A percentile compares a stretch with the other conserved stretches of the same genome.
phyloP scores from a whole-genome alignment of 2,797 vertebrate species.

The Enoplosus armatus region DNA sequence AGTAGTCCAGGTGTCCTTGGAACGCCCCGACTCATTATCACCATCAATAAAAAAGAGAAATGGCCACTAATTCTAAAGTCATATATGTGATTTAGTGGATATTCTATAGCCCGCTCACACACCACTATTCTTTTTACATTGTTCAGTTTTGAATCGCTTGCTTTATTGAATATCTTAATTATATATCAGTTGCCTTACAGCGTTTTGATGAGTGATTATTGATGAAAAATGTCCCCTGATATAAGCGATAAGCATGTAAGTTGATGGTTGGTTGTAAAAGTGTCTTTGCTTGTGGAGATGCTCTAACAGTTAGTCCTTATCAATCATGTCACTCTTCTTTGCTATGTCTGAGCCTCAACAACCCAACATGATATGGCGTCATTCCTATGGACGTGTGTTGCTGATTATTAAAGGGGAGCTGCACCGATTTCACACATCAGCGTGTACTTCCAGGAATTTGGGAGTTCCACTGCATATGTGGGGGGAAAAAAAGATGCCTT shows the following conservation, averaged over 20 bases:
- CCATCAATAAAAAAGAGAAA: conserved; percentile 66
- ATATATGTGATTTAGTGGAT: conserved; percentile 35
- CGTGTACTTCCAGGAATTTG: too few species aligned
- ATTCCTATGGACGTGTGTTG: too few species aligned
- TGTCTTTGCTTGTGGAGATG: background rate
- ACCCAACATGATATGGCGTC: background rate
- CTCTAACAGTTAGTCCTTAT: background rate
- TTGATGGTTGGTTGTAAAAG: background rate
- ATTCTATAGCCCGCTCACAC: conserved; percentile 3
- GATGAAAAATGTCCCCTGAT: background rate
- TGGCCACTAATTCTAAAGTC: conserved; percentile 40
- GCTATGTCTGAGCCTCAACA: background rate
- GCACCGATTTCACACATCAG: too few species aligned
- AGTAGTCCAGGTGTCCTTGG: conserved; percentile 40
- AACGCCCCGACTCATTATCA: conserved; percentile 32
- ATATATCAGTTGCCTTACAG: background rate
- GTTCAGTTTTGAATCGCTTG: background rate
- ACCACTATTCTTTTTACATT: conserved; percentile 9
- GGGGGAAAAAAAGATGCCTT: too few species aligned
- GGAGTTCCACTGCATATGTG: too few species aligned
- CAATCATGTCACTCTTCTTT: background rate
- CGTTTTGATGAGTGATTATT: conserved; percentile 3
- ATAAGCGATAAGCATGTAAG: background rate
- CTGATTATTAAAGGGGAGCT: too few species aligned
- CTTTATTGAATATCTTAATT: conserved; percentile 5